Conservation (phyloP, 1,140 invertebrate species). For the Pentalonia nigronervosa region DNA sequence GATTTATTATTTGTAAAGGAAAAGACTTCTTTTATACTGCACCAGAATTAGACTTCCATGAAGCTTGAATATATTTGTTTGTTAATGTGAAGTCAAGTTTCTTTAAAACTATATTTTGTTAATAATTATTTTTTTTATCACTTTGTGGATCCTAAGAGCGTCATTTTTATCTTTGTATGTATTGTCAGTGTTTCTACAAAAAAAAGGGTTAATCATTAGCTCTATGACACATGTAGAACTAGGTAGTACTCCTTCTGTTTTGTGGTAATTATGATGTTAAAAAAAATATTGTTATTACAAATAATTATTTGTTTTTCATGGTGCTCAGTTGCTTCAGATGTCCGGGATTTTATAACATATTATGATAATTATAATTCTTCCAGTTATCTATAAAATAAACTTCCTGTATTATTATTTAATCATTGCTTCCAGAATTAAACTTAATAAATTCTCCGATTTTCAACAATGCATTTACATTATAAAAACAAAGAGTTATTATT, state of each 20-base stretch:
- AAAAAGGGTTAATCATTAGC: neutral
- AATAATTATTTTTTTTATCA: neutral
- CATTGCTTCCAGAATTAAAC: neutral
- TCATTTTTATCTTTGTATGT: neutral
- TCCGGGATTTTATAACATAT: neutral
- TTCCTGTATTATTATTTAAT: neutral
- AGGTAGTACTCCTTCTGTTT: neutral
- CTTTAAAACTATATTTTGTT: neutral
- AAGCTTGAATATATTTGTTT: conserved; percentile 10
- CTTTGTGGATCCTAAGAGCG: neutral
- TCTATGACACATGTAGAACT: neutral
- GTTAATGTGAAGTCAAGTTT: neutral
- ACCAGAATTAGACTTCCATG: neutral
- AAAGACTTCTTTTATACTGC: conserved; percentile 23
- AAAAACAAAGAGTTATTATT: neutral
- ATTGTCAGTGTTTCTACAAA: neutral
- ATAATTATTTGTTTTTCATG: neutral
- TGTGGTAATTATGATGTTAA: neutral
- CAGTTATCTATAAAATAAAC: neutral
- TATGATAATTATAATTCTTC: neutral
- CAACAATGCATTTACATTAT: neutral
- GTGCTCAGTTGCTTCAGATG: neutral
- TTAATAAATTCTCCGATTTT: neutral
- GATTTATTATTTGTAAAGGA: neutral
- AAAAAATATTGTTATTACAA: neutral